Base-by-base conservation (phyloP, 2,888 invertebrate species). In the Rhodophaea formosa region DNA sequence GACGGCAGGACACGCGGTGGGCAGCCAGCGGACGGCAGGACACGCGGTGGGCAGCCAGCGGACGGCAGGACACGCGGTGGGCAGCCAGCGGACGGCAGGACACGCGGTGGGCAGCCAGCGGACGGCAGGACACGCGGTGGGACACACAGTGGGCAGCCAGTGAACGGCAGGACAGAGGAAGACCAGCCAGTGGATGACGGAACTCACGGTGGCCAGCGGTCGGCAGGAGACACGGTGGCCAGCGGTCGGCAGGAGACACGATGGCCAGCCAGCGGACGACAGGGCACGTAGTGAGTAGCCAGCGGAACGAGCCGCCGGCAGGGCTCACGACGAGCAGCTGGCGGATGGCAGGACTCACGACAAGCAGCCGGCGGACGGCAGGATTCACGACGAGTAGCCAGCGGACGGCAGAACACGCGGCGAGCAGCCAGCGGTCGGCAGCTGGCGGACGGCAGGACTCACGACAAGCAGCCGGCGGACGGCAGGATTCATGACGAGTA, bases 211-310 rank as follows among this genome's bases (percentile, higher is more conserved):
- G 46, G n/a, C n/a, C n/a, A n/a, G n/a, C n/a, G n/a, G n/a, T n/a
- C n/a, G 10, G 46, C 12, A 8, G 35, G n/a, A n/a, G 35, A 10
- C 8, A 35, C 35, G 10, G 10, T 17, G 45, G 23, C 10, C 12
- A n/a, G 12, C 29, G 10, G 35, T 15, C 5, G n/a, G 23, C 49
- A 30, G 44, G 42, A n/a, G 52, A 51, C 56, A 47, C 42, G 39
- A n/a, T 8, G 39, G 14, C n/a, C 17, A 39, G 39, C 16, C 15
- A 51, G 32, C 30, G n/a, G 47, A 8, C 8, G 17, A 17, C 35
- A 16, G 52, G 12, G 12, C 7, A n/a, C 39, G n/a, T 17, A 39
- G 17, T 17, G 52, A 39, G 51, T 0, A 29, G 51, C 17, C 51
- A 16, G 35, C 0, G 10, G 10, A 35, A 8, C 1, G 8, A 32